Evolutionary conservation across 2,113 vertebrate species (phyloP), one percentile per base, ranked within the genome.

Genomic region (Rhea pennata): DNA sequence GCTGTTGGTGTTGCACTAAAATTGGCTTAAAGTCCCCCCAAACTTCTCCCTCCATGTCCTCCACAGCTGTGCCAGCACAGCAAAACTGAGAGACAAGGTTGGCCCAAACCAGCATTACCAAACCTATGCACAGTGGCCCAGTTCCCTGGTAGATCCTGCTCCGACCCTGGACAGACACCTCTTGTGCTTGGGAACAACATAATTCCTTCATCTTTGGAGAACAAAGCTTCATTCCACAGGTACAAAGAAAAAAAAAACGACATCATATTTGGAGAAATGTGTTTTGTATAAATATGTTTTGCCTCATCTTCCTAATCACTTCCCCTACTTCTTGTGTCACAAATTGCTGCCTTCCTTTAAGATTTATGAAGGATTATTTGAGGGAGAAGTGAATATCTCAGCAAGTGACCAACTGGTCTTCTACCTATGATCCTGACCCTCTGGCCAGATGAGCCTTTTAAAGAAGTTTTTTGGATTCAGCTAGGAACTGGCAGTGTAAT

Each of bases 321-420:
- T 80, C 64, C 48, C 26, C 74, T 88, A 62, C 65, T 88, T 65
- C 66, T 71, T 58, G 53, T 82, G 89, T 53, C 87, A 80, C 66
- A 87, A 88, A 80, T 24, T 2, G 0, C 6, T 76, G 76, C 74
- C 66, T 83, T 92, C 74, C 75, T 93, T 42, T 7, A 40, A 75
- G 93, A 95, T 97, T 93, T 92, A 69, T 93, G 85, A 42, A 77
- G 65, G 95, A 93, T 95, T 87, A 87, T 95, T 95, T 44, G 87
- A 85, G 85, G 84, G 85, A 92, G 94, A 88, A 70, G 80, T 27
- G 14, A 94, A 84, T 21, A 44, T 87, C 84, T 91, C 59, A 50
- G 92, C 81, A 91, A 91, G 86, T 80, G 85, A 71, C 84, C 81
- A 22, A 42, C 59, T 74, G 93, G 94, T 91, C 92, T 97, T 42